phyloP scores from a whole-genome alignment of 1,140 invertebrate genomes.

The Belonocnema kinseyi region DNA sequence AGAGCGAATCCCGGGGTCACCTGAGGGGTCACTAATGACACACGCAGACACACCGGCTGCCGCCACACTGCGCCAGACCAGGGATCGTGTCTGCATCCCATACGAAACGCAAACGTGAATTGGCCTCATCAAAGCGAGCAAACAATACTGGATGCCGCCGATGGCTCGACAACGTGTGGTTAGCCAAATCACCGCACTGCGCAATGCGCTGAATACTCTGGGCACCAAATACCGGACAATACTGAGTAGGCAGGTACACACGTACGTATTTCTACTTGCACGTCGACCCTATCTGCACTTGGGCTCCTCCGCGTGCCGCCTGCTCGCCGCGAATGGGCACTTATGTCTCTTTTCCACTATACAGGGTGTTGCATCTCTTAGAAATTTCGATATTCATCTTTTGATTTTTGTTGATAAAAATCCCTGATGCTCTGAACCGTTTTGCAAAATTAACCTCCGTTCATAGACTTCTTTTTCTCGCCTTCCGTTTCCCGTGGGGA shows the following conservation, averaged over 20 bases:
- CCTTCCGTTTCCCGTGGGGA: no score
- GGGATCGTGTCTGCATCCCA: conserved; percentile 48
- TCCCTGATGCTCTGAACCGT: no score
- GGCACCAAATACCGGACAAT: conserved; percentile 59
- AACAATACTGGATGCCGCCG: conserved; percentile 72
- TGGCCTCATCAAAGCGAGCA: conserved; percentile 76
- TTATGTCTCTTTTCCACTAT: no score
- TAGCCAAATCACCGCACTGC: conserved; percentile 74
- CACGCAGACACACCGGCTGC: conserved; percentile 54
- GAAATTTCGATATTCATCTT: no score
- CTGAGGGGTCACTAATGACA: conserved; percentile 72
- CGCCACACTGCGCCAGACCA: neutral
- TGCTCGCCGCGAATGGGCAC: no score
- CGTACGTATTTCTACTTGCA: conserved; percentile 30
- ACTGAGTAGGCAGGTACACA: conserved; percentile 36
- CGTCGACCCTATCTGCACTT: neutral
- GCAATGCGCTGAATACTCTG: conserved; percentile 50
- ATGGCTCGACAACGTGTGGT: conserved; percentile 75
- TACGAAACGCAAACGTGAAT: conserved; percentile 69
- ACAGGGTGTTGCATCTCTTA: no score
- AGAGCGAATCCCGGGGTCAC: conserved; percentile 65
- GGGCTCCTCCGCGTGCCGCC: no score
- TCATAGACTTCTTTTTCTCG: no score
- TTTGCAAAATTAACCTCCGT: no score
- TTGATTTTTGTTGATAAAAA: no score